Evolutionary conservation across 1,140 invertebrate genomes (phyloP), one percentile per base, ranked within the genome.

Genomic region (Meloidogyne floridensis): DNA sequence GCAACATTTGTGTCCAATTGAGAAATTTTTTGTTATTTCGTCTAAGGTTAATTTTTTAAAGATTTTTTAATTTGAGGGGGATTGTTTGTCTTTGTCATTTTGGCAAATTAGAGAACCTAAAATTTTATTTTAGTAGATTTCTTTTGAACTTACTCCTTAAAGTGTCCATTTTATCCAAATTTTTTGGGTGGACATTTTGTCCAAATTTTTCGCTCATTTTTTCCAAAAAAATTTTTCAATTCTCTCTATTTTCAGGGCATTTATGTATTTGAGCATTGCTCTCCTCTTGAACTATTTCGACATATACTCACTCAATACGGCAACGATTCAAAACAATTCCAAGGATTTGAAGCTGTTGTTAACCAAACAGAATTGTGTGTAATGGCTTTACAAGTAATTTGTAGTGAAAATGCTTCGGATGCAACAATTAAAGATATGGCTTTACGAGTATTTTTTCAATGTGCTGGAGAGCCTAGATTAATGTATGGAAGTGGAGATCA

Each of bases 311-410:
- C 42, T 13, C 72, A 75, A 51, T 80, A 70, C 32, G 85, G 84
- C 43, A 79, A 59, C 7, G 84, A 85, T 15, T 85, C 84, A 9
- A 87, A 87, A 42, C 85, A 85, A 77, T 87, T 85, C n/a, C 86
- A 85, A 11, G 76, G 32, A n/a, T 80, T 84, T 15, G 18, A 82
- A n/a, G 65, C 20, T 32, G 47, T 77, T 13, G 51, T 84, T 18
- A 43, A 56, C 11, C 11, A 51, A 6, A 42, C 47, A 13, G 84
- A 85, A 15, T 53, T 85, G 51, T 85, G 84, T 75, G 56, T 80
- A 13, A 80, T 87, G 77, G 84, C 84, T 13, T 18, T 85, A 42
- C 74, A 53, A 70, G 77, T 85, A 1, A 56, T 85, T 20, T 84
- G 81, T 43, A 87, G 75, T 79, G 82, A 85, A 47, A 82, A 71